Evolutionary conservation across 2,888 invertebrate species (phyloP), one percentile per base, ranked within the genome.

Genomic region (Nematopogon swammerdamellus): DNA sequence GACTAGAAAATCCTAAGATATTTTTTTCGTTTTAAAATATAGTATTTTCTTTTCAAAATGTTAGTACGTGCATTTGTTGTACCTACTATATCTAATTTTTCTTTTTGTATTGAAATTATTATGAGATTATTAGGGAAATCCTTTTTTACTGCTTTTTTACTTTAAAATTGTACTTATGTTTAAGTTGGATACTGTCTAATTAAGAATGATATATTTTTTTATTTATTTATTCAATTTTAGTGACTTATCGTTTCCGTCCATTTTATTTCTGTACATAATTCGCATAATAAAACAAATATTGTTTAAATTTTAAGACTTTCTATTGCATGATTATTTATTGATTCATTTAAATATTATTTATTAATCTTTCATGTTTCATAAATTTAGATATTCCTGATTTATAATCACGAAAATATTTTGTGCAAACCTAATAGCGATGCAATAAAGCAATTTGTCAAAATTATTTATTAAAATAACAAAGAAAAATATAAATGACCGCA

Each of bases 231-330:
- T 18, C 45, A 17, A 45, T 30, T 48, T 18, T 20, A 30, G 19
- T 49, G 8, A 49, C 72, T 72, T 76, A 76, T 77, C 74, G 58
- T 72, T 77, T 76, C 79, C 79, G 77, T 79, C 77, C 79, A 79
- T 63, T 64, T 63, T 63, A 57, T 42, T 48, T 46, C 44, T 54
- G 51, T 52, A 55, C 47, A 52, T 51, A 16, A 51, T 42, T 52
- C 42, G 45, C 50, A 47, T 44, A 29, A 51, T 44, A 51, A 49
- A 29, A 29, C 43, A 44, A 46, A 44, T 43, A 29, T 46, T 46
- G 19, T 48, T 48, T 46, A 48, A 46, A 44, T 46, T 45, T 49
- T 20, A 42, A 20, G 45, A 18, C 45, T 36, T 20, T 17, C 8
- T 10, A 36, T 46, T 49, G 45, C 30, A 45, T 49, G 44, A 14